Conservation (phyloP, 2,797 vertebrate species). For the Rhynchonycteris naso region DNA sequence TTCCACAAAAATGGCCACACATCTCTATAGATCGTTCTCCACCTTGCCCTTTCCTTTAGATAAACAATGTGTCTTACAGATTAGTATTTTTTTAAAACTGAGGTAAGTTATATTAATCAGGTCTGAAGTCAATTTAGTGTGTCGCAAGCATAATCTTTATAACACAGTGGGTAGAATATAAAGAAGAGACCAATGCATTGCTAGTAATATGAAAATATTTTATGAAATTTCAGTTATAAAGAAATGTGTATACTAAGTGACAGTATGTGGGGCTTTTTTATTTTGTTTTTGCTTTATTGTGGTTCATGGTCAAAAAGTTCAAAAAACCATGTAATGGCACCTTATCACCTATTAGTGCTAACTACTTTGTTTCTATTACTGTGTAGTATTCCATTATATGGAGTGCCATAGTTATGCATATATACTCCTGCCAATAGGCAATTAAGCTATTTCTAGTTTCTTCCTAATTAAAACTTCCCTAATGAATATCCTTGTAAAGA, state of each 20-base stretch:
- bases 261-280: background rate
- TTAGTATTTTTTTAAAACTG: conserved; percentile 38
- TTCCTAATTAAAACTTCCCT: conserved; percentile 47
- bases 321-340: background rate
- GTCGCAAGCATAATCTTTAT: background rate
- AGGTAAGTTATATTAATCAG: background rate
- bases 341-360: background rate
- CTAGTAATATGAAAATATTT: conserved; percentile 1
- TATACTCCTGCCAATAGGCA: background rate
- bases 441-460: background rate
- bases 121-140: conserved; percentile 29
- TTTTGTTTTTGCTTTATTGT: conserved; percentile 31
- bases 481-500: background rate
- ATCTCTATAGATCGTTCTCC: background rate
- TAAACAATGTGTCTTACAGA: background rate
- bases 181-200: background rate
- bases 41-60: background rate
- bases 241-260: background rate
- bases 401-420: background rate
- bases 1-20: background rate
- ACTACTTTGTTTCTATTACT: conserved; percentile 16
- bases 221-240: conserved; percentile 44
- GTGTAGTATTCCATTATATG: background rate
- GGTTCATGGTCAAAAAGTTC: background rate
- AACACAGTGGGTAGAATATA: background rate